These are phyloP conservation scores for Sphaeramia orbicularis DNA, from an alignment of 2,797 vertebrate species.

Conservation along the genomic window DNA sequence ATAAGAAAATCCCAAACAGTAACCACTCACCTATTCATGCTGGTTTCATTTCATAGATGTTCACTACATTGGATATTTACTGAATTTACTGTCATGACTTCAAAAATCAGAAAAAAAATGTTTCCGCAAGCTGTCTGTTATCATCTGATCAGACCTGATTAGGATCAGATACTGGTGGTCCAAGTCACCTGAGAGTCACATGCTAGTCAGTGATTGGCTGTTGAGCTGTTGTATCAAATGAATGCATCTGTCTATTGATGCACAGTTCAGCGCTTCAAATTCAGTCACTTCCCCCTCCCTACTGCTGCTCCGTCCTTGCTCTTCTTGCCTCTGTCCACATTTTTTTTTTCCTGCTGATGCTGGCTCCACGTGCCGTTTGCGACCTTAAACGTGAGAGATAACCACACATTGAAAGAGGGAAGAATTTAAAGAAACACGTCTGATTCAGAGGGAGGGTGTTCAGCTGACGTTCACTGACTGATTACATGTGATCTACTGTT, in stretches of 20 bases:
- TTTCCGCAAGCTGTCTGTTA: background rate
- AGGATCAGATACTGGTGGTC: background rate
- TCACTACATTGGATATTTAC: too few relatives aligned
- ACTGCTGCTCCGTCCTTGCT: background rate
- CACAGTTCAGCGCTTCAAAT: background rate
- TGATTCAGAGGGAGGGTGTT: background rate
- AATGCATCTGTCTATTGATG: background rate
- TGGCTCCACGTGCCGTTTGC: constrained; percentile 53
- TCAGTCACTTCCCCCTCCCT: background rate
- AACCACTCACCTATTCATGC: too few relatives aligned
- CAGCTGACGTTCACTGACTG: background rate
- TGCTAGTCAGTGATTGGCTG: background rate
- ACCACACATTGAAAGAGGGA: constrained; percentile 1
- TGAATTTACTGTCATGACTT: too few relatives aligned
- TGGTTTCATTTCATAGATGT: too few relatives aligned
- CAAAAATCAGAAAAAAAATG: too few relatives aligned
- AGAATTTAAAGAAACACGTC: constrained; percentile 40
- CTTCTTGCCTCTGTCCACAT: constrained; percentile 9
- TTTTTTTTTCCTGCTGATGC: constrained; percentile 51
- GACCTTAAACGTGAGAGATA: constrained; percentile 42
- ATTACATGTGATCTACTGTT: background rate
- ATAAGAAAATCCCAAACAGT: too few relatives aligned
- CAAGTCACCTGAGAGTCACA: background rate
- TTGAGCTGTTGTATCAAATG: background rate
- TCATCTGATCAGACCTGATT: background rate